Evolutionary conservation across 1,140 invertebrate genomes (phyloP), one percentile per base, ranked within the genome.

Genomic region (Agrypnia vestita): DNA sequence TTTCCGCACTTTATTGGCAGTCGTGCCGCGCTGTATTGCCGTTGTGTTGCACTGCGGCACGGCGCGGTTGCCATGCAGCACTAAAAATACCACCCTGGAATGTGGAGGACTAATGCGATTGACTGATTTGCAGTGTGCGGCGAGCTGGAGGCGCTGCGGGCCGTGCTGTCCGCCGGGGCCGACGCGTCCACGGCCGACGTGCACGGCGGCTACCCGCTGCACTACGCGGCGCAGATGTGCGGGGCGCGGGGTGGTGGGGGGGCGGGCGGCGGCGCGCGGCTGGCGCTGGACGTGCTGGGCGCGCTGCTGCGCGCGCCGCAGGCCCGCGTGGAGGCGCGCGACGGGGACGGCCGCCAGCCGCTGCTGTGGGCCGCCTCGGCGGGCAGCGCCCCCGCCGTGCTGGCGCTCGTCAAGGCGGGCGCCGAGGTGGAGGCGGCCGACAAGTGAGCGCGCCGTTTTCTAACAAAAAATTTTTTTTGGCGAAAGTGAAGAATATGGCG

Each of bases 191-290:
- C 94, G 0, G 93, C 96, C 0, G 98, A 99, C 88, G 94, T 97
- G 76, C 97, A 99, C 85, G 96, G 96, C 6, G 98, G 98, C 10
- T 97, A 95, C 85, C 97, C 98, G 0, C 89, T 99, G 21, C 98
- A 99, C 87, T 99, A 99, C 89, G 97, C 98, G 0, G 97, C 97
- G 17, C 97, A 99, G 88, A 97, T 98, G 93, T 97, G 97, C 85
- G 96, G 95, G 0, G 93, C 94, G 15, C 93, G 93, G 25, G 25
- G 25, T 6, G 92, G 92, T 10, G 94, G 94, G 77, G 92, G 92
- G 76, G 93, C 94, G 92, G 79, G 92, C 92, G 77, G 93, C 94
- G 94, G 92, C 78, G 92, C 92, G 62, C 89, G 90, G 78, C 85
- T 95, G 25, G 95, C 96, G 0, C 86, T 97, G 35, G 93, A 95